phyloP scores from a whole-genome alignment of 1,140 invertebrate genomes.

The Colletes gigas region DNA sequence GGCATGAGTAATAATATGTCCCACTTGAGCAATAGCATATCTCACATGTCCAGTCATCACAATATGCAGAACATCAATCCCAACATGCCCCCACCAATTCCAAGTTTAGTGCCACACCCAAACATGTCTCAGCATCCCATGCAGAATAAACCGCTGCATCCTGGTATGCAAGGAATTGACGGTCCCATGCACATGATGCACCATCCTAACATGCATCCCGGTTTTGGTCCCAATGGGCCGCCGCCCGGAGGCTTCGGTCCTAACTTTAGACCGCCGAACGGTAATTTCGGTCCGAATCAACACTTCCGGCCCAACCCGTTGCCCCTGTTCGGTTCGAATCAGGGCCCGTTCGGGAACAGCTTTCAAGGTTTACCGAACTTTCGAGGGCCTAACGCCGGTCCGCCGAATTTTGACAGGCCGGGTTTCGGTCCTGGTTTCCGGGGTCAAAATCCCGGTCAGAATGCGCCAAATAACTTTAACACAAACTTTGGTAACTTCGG shows the following conservation, averaged over 20 bases:
- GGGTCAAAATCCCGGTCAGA: constrained; percentile 61
- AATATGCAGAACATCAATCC: constrained; percentile 75
- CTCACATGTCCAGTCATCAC: constrained; percentile 70
- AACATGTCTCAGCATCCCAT: constrained; percentile 70
- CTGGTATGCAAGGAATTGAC: constrained; percentile 63
- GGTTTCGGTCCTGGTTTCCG: constrained; percentile 74
- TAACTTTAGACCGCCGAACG: constrained; percentile 74
- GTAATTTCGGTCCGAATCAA: constrained; percentile 74
- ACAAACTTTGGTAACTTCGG: constrained; percentile 66
- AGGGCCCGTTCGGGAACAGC: constrained; percentile 64
- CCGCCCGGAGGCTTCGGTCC: constrained; percentile 69
- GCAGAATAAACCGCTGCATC: constrained; percentile 63
- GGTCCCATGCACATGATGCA: constrained; percentile 71
- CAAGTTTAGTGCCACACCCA: constrained; percentile 63
- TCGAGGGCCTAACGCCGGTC: constrained; percentile 65
- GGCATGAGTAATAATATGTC: constrained; percentile 61
- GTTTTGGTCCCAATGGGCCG: constrained; percentile 72
- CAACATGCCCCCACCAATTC: constrained; percentile 69
- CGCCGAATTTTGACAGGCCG: constrained; percentile 73
- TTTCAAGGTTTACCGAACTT: constrained; percentile 75
- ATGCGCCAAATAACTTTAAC: constrained; percentile 62
- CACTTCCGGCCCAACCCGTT: constrained; percentile 73
- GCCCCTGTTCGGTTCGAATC: constrained; percentile 69
- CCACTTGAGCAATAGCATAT: constrained; percentile 53
- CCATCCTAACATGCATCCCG: constrained; percentile 64